Percentiles rank a stretch among this genome's conserved stretches.
Evolutionary conservation across 2,797 vertebrate genomes (phyloP).

Genomic region (Moxostoma hubbsi): DNA sequence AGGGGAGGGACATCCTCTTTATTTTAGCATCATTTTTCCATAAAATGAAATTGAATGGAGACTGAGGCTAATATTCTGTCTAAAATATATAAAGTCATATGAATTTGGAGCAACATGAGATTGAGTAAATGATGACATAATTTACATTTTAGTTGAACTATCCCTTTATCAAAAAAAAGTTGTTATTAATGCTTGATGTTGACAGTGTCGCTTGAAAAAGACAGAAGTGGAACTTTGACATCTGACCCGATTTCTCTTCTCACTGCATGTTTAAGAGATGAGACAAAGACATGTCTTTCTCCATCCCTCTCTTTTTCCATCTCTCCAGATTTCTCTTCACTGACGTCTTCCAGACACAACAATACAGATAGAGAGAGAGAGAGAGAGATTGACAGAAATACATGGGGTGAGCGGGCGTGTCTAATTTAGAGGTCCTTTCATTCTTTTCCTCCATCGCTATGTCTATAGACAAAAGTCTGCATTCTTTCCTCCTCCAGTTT

Average conservation of each 20-base stretch:
- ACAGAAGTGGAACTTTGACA: neutral
- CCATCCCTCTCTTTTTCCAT: constrained; percentile 54
- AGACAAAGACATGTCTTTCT: constrained; percentile 53
- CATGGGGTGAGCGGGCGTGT: constrained; percentile 62
- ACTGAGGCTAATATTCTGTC: too few species aligned
- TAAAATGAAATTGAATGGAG: too few species aligned
- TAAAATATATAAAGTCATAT: too few species aligned
- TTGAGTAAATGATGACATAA: too few species aligned
- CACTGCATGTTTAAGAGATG: constrained; percentile 42
- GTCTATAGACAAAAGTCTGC: constrained; percentile 68
- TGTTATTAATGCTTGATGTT: constrained; percentile 1
- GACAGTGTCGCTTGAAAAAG: constrained; percentile 6
- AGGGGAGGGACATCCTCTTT: too few species aligned
- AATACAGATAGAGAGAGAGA: constrained; percentile 68
- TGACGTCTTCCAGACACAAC: constrained; percentile 75
- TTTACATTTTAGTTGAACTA: neutral
- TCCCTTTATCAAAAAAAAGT: neutral
- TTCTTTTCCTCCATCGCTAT: constrained; percentile 33
- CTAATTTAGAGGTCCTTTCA: constrained; percentile 36
- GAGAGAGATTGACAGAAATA: constrained; percentile 52
- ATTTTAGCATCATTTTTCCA: too few species aligned
- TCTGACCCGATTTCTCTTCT: constrained; percentile 46
- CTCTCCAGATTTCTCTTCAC: constrained; percentile 76
- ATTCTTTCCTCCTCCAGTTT: constrained; percentile 64
- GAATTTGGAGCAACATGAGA: too few species aligned